Evolutionary conservation across 1,140 invertebrate genomes (phyloP), one percentile per base, ranked within the genome.

Genomic region (Bradysia coprophila): DNA sequence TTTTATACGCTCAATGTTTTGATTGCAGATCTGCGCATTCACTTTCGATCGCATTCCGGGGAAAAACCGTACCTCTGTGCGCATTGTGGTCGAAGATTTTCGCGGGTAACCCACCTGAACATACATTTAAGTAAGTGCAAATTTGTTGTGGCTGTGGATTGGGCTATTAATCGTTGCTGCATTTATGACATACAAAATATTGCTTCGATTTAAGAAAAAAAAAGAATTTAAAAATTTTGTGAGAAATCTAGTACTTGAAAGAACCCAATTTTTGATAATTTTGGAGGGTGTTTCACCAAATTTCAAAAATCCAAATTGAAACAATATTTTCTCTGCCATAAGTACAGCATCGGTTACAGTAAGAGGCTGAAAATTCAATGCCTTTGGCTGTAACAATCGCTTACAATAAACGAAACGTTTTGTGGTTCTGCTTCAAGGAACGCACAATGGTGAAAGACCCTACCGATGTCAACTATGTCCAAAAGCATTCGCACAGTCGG

Each of bases 371-470:
- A n/a, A n/a, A n/a, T n/a, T n/a, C n/a, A n/a, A n/a, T 28, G 6
- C 24, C 13, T 8, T 8, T 28, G 24, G 13, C 24, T 8, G 13
- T 28, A 28, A 28, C 24, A 28, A 28, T 13, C 24, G n/a, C n/a
- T n/a, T n/a, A n/a, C n/a, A n/a, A n/a, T n/a, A 28, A 28, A 28
- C 13, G 24, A 28, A 28, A 28, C 13, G 24, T 28, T 8, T 38
- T 13, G 18, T 34, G 32, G 5, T 5, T 34, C 18, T 19, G n/a
- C 16, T 19, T 19, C 21, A 10, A 38, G 36, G 54, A 11, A 59
- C 49, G 13, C 71, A 75, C 46, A 72, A 71, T 1, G 71, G 71
- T 6, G 70, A 71, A 46, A 53, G 66, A 39, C 70, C 71, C 0
- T 73, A 71, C 47, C 62, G 61, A 42, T 73, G 71, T 46, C 20